Evolutionary conservation across 2,888 invertebrate species (phyloP), one percentile per base, ranked within the genome.

Genomic region (Ormyrus labotus): DNA sequence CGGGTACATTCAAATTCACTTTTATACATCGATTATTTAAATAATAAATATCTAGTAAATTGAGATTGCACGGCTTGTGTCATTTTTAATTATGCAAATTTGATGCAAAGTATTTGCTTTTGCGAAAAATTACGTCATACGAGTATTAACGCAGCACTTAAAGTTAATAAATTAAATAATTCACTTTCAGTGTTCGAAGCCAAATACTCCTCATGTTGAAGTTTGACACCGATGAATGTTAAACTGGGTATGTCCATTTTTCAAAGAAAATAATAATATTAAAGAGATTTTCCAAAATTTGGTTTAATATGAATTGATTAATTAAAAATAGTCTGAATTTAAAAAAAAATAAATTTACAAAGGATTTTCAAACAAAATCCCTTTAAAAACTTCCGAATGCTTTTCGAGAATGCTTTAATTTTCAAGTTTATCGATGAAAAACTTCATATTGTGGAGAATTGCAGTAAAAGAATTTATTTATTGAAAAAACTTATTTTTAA

Each of bases 201-300:
- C 77, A 81, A 72, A 72, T 55, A 68, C 76, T 72, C 6, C 80
- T 60, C 71, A 73, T 58, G 51, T 72, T 73, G 81, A 81, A 77
- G 81, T 81, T 81, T 81, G 81, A 81, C 69, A 81, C 67, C 57
- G 77, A 81, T 81, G 81, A 81, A 81, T 58, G 63, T 51, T 76
- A 63, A 63, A 63, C 48, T 73, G 63, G 81, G 76, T 81, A 81
- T n/a, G 81, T 81, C 64, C 34, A 57, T 11, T 4, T 71, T 10
- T 34, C 45, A 50, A 50, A n/a, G 65, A 57, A n/a, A 53, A 45
- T 10, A 10, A 58, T 7, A 68, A 51, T 7, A 13, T 45, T 63
- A 70, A 57, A 77, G 64, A 57, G 58, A 64, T 75, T 68, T 75
- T 51, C 6, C 2, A 45, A 34, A 47, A 64, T 19, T 53, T 47